Conservation (phyloP, 2,888 invertebrate genomes). For the Bugulina stolonifera region DNA sequence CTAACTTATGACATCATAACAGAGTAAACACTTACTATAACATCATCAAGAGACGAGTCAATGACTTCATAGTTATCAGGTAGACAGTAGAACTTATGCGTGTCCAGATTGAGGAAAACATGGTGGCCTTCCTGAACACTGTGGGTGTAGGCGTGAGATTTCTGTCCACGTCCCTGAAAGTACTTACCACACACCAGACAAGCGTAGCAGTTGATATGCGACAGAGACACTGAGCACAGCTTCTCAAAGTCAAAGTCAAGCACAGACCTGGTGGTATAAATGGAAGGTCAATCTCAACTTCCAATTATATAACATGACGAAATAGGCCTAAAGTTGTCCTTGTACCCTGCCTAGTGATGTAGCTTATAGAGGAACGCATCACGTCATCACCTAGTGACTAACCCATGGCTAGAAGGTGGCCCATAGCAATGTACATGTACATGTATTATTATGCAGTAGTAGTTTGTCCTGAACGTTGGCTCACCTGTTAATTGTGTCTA, state of each 20-base stretch:
- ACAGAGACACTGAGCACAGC: conserved; percentile 91
- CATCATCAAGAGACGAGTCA: conserved; percentile 91
- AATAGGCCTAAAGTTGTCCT: too few species aligned
- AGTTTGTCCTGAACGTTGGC: too few species aligned
- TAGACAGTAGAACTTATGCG: conserved; percentile 93
- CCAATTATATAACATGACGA: too few species aligned
- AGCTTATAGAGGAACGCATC: too few species aligned
- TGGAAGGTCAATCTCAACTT: too few species aligned
- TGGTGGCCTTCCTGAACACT: conserved; percentile 96
- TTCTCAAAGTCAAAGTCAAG: conserved; percentile 99
- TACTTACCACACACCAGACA: conserved; percentile 99
- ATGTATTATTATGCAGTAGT: too few species aligned
- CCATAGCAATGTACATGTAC: too few species aligned
- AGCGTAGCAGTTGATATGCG: conserved; percentile 97
- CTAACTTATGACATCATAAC: background rate
- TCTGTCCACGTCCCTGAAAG: conserved; percentile 87
- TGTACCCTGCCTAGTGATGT: too few species aligned
- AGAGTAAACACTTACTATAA: conserved; percentile 59
- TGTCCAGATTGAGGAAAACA: conserved; percentile 92
- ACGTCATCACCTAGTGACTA: too few species aligned
- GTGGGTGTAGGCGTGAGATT: conserved; percentile 98
- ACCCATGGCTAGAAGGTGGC: too few species aligned
- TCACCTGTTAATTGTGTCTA: conserved; percentile 90
- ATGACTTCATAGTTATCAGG: conserved; percentile 99
- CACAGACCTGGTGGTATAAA: conserved; percentile 72